These are phyloP conservation scores for Irena cyanogastra DNA, from an alignment of 2,113 vertebrate genomes.

Conservation along the genomic window DNA sequence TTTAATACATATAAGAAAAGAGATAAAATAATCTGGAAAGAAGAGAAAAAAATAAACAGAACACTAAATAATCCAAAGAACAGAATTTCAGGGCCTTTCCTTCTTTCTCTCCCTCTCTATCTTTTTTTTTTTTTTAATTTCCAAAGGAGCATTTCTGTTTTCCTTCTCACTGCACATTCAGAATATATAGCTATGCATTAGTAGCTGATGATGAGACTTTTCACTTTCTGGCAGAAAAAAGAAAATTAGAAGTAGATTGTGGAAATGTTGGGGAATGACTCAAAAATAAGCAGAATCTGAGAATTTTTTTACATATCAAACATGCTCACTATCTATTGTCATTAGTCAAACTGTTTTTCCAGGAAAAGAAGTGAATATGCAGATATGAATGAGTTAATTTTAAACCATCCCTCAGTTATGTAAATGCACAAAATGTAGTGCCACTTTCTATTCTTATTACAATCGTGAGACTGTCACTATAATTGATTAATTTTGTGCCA, in stretches of 20 bases:
- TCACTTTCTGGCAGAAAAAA: neutral
- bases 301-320: fast-evolving
- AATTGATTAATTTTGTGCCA: constrained; percentile 67
- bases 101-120: neutral
- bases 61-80: neutral
- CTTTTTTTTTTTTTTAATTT: neutral
- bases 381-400: constrained; percentile 50
- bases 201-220: neutral
- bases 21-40: neutral
- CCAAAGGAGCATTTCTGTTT: neutral
- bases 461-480: constrained; percentile 46
- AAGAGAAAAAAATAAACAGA: fast-evolving
- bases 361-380: neutral
- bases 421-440: constrained; percentile 47
- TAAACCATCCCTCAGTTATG: constrained; percentile 30
- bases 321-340: neutral
- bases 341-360: neutral
- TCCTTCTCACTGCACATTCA: neutral
- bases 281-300: neutral
- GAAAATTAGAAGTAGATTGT: neutral
- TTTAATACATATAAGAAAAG: neutral
- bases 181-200: neutral
- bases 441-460: constrained; percentile 59
- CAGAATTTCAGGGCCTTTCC: neutral
- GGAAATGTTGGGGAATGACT: neutral